phyloP scores from a whole-genome alignment of 2,113 vertebrate genomes.

The Poeciliopsis retropinna region DNA sequence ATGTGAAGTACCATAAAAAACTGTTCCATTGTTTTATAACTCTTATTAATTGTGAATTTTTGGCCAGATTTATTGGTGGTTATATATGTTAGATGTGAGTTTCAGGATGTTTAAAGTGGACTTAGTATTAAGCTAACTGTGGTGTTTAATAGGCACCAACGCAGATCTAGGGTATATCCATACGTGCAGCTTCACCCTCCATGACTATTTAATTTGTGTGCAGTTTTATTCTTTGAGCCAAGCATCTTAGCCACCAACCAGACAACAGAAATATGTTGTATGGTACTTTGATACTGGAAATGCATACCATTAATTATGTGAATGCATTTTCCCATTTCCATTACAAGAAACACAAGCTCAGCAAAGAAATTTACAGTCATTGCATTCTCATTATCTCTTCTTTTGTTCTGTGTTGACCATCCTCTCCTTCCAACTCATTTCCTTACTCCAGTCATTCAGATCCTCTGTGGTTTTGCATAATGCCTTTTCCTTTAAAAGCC shows the following conservation, averaged over 20 bases:
- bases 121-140: not conserved
- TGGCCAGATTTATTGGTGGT: not conserved
- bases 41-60: too few relatives aligned
- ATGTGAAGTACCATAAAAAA: too few relatives aligned
- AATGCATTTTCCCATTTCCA: constrained; percentile 75
- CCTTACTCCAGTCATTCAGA: constrained; percentile 37
- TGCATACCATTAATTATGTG: constrained; percentile 75
- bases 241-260: constrained; percentile 60
- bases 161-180: not conserved
- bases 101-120: too few relatives aligned
- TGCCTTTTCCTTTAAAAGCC: constrained; percentile 14
- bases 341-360: constrained; percentile 65
- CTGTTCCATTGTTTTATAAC: too few relatives aligned
- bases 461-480: constrained; percentile 23
- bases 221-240: constrained; percentile 15
- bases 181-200: not conserved
- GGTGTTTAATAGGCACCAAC: not conserved
- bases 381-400: constrained; percentile 44
- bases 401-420: constrained; percentile 18
- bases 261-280: constrained; percentile 70
- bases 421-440: constrained; percentile 12
- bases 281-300: constrained; percentile 71
- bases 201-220: not conserved
- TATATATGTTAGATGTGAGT: not conserved
- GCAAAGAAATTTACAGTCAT: constrained; percentile 68